Base-by-base conservation (phyloP, 2,797 vertebrate species). In the Argentina silus region DNA sequence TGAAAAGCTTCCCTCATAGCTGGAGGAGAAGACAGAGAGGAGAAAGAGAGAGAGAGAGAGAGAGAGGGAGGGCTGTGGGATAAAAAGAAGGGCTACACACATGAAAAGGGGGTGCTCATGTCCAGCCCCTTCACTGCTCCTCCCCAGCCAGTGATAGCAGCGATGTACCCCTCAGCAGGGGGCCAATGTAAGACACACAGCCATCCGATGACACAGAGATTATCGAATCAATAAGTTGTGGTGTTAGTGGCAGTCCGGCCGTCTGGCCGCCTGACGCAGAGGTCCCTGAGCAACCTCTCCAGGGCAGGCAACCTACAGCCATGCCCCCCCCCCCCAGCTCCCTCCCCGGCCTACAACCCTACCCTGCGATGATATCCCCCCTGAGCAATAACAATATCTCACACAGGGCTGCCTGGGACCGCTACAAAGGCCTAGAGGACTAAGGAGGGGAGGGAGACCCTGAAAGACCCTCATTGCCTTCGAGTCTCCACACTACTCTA, bases 201-300 rank as follows among this genome's bases (percentile, higher is more conserved):
- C 82, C 86, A 87, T 91, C 87, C 88, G 84, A 89, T 89, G 89
- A 92, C 80, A 90, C 85, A 87, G 78, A 88, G 88, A 92, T 95
- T 93, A 94, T 93, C 90, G 87, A 93, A 95, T 94, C 94, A 94
- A 95, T 95, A 94, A 51, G 72, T 87, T 76, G 86, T 83, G 82
- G 78, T 81, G 84, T 85, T 83, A 78, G 12, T 51, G 71, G 80
- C 77, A 76, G 75, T 6, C 15, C 19, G 60, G 27, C n/a, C 53
- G 19, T 75, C 76, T 43, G 27, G 12, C 74, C 47, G 74, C 77
- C 55, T 74, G 64, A 65, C 76, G 70, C 78, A 11, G 73, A 47
- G 53, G 9, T 71, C 72, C 82, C 79, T 64, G 67, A 67, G 85
- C 75, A 74, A 75, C 72, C 78, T 67, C 74, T 77, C 43, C 23